A percentile compares a stretch with the other conserved stretches of the same genome.
Conservation (phyloP, 2,113 vertebrate species). For the Junco hyemalis region DNA sequence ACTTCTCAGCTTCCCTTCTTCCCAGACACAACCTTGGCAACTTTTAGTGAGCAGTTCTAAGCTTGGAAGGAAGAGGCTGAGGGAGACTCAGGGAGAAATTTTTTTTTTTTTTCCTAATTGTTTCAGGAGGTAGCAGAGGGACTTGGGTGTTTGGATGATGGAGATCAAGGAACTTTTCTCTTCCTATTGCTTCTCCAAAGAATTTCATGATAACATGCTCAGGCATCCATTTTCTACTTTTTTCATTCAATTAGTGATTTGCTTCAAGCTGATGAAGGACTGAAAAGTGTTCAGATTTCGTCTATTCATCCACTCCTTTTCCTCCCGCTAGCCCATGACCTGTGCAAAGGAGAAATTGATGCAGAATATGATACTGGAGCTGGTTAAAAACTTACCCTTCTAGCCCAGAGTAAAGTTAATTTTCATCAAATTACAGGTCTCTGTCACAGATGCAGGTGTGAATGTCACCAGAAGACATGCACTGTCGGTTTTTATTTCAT, state of each 20-base stretch:
- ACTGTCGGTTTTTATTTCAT: constrained; percentile 54
- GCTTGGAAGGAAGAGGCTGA: not conserved
- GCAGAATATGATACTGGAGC: not conserved
- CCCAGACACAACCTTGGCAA: not conserved
- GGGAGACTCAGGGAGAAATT: not conserved
- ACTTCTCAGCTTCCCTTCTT: not conserved
- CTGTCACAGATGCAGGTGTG: constrained; percentile 31
- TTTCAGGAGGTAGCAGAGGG: not conserved
- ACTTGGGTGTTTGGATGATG: not conserved
- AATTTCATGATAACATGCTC: not conserved
- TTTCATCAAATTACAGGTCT: constrained; percentile 30
- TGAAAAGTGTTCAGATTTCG: not conserved
- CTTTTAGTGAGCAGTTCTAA: not conserved
- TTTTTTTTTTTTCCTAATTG: not conserved
- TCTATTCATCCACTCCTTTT: not conserved
- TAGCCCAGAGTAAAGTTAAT: constrained; percentile 30
- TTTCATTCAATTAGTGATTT: not conserved
- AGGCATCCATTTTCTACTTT: not conserved
- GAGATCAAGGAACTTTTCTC: not conserved
- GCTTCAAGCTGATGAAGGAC: not conserved
- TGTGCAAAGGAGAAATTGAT: not conserved
- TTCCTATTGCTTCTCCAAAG: not conserved
- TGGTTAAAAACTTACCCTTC: constrained; percentile 1
- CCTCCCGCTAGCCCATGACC: not conserved
- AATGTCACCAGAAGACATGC: constrained; percentile 37